Evolutionary conservation across 2,797 vertebrate genomes (phyloP), one percentile per base, ranked within the genome.

Genomic region (Xyrichtys novacula): DNA sequence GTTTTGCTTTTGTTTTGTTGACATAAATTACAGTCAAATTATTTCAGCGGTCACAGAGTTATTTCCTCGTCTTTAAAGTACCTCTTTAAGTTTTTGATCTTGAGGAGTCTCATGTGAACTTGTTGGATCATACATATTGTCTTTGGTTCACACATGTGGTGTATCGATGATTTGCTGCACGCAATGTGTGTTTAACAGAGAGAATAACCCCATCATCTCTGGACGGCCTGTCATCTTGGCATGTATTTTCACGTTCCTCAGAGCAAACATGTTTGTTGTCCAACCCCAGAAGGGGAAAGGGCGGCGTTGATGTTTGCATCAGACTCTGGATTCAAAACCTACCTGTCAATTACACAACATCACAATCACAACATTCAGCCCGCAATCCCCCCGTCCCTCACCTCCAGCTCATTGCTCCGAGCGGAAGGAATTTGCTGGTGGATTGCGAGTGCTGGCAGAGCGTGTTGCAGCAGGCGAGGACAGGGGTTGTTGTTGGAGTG

Each of bases 381-480:
- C 59, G n/a, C 65, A 61, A 81, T 50, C 57, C 65, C 71, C 54
- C 71, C 5, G 7, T 69, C 54, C 63, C 76, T 67, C 60, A 64
- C 68, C 65, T 46, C 76, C 76, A 39, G 74, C 63, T 58, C 57
- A 47, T 66, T 63, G n/a, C 50, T 78, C 81, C n/a, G 55, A 85
- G 83, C 40, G 44, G 86, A 89, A 93, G 85, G 92, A 93, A 94
- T 94, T 93, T 11, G 26, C 80, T 44, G 73, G 68, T 47, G 77
- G 88, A 85, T 89, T 88, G 81, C 62, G 34, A 87, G 74, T 11
- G 76, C 57, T 80, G 69, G 81, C 61, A 36, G 84, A 87, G 89
- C 94, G 36, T 89, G 94, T 94, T 87, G 71, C 81, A 84, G 88
- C 93, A 94, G 89, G 92, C 19, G 81, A 89, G 56, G 67, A 66